Percentiles rank a stretch among this genome's conserved stretches.
These are phyloP conservation scores for Nemapogon koenigi DNA, from an alignment of 2,888 invertebrate genomes.

Conservation along the genomic window DNA sequence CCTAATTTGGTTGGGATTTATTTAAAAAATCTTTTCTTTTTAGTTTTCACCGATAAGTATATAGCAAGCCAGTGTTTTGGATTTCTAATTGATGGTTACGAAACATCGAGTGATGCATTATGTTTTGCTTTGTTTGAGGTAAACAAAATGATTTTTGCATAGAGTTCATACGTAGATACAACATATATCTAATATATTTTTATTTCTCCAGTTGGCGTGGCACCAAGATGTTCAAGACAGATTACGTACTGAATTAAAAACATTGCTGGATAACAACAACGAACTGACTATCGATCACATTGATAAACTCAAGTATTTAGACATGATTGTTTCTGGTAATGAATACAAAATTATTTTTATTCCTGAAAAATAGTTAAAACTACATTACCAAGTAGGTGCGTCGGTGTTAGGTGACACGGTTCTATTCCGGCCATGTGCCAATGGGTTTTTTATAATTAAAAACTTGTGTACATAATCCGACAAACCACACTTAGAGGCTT, in stretches of 20 bases:
- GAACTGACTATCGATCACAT: conserved; percentile 22
- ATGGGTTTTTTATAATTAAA: too few species aligned
- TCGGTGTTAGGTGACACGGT: too few species aligned
- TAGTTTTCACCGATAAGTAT: conserved; percentile 20
- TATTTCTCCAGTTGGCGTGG: conserved; percentile 19
- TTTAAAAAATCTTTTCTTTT: conserved; percentile 10
- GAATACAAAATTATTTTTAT: background rate
- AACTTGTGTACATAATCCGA: too few species aligned
- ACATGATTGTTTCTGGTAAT: conserved; percentile 24
- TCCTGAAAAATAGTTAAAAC: background rate
- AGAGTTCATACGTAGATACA: conserved; percentile 12
- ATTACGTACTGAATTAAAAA: conserved; percentile 23
- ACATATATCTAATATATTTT: conserved; percentile 3
- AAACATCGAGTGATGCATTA: conserved; percentile 24
- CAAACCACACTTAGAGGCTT: too few species aligned
- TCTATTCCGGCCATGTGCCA: too few species aligned
- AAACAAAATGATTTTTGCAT: conserved; percentile 6
- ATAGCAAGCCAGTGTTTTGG: conserved; percentile 21
- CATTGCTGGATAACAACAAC: conserved; percentile 16
- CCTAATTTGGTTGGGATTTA: too few species aligned
- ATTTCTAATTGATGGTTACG: conserved; percentile 26
- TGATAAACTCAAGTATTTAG: conserved; percentile 24
- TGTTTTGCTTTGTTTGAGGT: conserved; percentile 22
- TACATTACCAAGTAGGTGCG: background rate
- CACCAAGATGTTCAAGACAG: conserved; percentile 22